Evolutionary conservation across 1,140 invertebrate genomes (phyloP), one percentile per base, ranked within the genome.

Genomic region (Samia ricini): DNA sequence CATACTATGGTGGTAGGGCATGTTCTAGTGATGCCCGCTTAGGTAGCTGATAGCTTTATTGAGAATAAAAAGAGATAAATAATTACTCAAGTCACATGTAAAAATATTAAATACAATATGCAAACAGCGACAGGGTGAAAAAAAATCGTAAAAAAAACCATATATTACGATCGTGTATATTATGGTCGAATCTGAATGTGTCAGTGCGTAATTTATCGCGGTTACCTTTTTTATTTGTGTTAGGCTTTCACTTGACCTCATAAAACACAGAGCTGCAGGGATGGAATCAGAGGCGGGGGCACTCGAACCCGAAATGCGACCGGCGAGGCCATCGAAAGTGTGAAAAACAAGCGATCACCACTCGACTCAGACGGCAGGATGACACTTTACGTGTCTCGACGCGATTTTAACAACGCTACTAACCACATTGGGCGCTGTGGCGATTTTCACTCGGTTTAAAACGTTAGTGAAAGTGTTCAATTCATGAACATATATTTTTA

Each of bases 321-420:
- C 77, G 74, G 76, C 68, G 77, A 77, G 76, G 76, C 76, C 80
- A 85, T 90, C 79, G 80, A 79, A 88, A 88, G 88, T 85, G 88
- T 84, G 85, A 88, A 88, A 88, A 90, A 90, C 88, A 90, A 86
- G 83, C 85, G 88, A 90, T 88, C 85, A 76, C 84, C 83, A 88
- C 85, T 88, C 78, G 64, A 87, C 74, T 64, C 73, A 84, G 83
- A 81, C 81, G 79, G 72, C 74, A 63, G 71, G 77, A 88, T 84
- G 85, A 81, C 83, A 84, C 88, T 90, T 88, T 83, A 88, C 88
- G 88, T 85, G 85, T 82, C 57, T 59, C 77, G 81, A 73, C 75
- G 82, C 86, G 85, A 90, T 88, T 90, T 90, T 90, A 85, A 88
- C 85, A 90, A 84, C 85, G 83, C 85, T 86, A 81, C 33, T n/a